A percentile compares a stretch with the other conserved stretches of the same genome.
Conservation (phyloP, 2,888 invertebrate genomes). For the Tryphoninae sp. region DNA sequence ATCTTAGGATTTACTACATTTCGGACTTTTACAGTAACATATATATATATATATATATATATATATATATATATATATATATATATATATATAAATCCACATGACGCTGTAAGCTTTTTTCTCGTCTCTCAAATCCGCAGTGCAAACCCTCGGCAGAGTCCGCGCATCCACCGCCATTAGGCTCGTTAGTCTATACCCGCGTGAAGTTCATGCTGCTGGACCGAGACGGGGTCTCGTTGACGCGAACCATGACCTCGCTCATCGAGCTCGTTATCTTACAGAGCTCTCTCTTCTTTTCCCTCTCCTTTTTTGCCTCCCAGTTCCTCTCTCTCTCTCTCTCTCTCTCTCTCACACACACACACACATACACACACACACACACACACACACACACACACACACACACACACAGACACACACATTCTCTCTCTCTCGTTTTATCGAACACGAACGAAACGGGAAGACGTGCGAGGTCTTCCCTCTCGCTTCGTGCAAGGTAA, state of each 20-base stretch:
- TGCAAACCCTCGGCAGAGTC: not conserved
- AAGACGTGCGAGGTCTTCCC: no score
- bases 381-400: no score
- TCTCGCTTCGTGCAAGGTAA: not conserved
- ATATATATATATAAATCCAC: not conserved
- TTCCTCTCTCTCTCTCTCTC: not conserved
- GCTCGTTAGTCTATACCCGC: conserved; percentile 43
- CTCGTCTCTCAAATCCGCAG: not conserved
- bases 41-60: not conserved
- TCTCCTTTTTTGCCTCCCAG: not conserved
- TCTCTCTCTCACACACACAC: not conserved
- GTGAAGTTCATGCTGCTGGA: conserved; percentile 30
- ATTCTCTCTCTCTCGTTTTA: not conserved
- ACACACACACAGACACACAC: not conserved
- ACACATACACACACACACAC: not conserved
- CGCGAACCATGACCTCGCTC: conserved; percentile 51
- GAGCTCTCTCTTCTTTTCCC: not conserved
- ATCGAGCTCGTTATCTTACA: conserved; percentile 32
- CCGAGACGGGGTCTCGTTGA: conserved; percentile 13
- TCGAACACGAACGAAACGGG: conserved; percentile 13
- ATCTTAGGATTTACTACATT: no score
- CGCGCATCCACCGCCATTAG: conserved; percentile 14
- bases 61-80: not conserved
- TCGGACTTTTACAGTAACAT: no score
- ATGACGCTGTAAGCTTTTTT: not conserved